A percentile compares a stretch with the other conserved stretches of the same genome.
Evolutionary conservation across 2,888 invertebrate species (phyloP).

Genomic region (Tipula unca): DNA sequence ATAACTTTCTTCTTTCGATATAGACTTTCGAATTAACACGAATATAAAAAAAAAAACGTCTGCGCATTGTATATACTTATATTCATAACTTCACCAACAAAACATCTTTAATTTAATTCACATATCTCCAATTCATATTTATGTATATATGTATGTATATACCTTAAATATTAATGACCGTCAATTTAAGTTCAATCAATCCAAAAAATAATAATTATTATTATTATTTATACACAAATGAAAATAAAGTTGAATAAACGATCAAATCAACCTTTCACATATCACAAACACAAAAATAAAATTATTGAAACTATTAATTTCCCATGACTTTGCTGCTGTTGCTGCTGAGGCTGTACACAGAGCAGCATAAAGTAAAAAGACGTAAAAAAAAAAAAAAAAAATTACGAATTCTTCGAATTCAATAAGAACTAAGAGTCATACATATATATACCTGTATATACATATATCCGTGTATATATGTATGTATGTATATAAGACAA

Average conservation of each 20-base stretch:
- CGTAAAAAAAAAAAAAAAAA: background rate
- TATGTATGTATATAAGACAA: background rate
- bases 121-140: background rate
- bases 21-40: background rate
- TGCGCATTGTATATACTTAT: background rate
- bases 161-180: background rate
- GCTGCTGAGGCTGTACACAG: background rate
- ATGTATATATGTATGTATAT: too few relatives aligned
- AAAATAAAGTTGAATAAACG: background rate
- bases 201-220: background rate
- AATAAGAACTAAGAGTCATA: background rate
- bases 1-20: background rate
- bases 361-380: background rate
- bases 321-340: background rate
- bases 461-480: background rate
- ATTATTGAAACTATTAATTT: conserved; percentile 14
- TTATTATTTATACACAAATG: background rate
- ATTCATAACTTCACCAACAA: background rate
- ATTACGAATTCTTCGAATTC: background rate
- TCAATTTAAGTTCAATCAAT: conserved; percentile 14
- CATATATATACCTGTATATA: too few relatives aligned
- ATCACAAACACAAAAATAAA: background rate
- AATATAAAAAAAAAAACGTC: background rate
- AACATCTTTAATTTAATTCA: background rate
- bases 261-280: conserved; percentile 14